Conservation (phyloP, 2,113 vertebrate species). For the Protobothrops mucrosquamatus region DNA sequence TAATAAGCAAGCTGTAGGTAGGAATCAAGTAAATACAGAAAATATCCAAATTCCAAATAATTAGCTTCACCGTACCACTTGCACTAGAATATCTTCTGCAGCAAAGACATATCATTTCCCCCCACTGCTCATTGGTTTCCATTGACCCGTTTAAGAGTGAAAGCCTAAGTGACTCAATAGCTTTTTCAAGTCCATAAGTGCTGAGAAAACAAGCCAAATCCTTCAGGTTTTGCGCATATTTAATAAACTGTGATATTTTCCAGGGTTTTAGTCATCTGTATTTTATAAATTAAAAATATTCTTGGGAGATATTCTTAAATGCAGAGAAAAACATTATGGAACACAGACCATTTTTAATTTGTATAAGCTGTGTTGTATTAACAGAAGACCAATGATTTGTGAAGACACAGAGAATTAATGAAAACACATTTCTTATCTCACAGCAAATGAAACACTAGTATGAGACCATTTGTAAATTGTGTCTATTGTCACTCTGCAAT, state of each 20-base stretch:
- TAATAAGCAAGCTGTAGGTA: slow-evolving; percentile 29
- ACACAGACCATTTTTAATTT: slow-evolving; percentile 25
- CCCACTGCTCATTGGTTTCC: slow-evolving; percentile 40
- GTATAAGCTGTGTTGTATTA: slow-evolving; percentile 37
- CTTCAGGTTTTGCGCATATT: slow-evolving; percentile 15
- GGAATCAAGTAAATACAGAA: not conserved
- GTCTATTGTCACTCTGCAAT: slow-evolving; percentile 53
- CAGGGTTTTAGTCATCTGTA: slow-evolving; percentile 33
- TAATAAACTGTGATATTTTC: slow-evolving; percentile 22
- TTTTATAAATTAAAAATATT: slow-evolving; percentile 37
- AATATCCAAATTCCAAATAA: slow-evolving; percentile 38
- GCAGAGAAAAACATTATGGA: not conserved
- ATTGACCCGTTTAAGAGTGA: slow-evolving; percentile 44
- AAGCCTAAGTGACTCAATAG: slow-evolving; percentile 43
- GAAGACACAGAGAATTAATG: slow-evolving; percentile 52
- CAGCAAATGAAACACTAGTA: slow-evolving; percentile 56
- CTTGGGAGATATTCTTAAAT: slow-evolving; percentile 22
- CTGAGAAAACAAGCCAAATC: slow-evolving; percentile 32
- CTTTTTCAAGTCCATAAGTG: not conserved
- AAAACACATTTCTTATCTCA: slow-evolving; percentile 46
- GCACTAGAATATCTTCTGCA: slow-evolving; percentile 34
- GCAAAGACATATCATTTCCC: slow-evolving; percentile 31
- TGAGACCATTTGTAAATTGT: slow-evolving; percentile 52
- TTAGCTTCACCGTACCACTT: slow-evolving; percentile 36
- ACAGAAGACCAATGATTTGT: slow-evolving; percentile 36